Base-by-base conservation (phyloP, 2,888 invertebrate species). In the Geophilus truncorum region DNA sequence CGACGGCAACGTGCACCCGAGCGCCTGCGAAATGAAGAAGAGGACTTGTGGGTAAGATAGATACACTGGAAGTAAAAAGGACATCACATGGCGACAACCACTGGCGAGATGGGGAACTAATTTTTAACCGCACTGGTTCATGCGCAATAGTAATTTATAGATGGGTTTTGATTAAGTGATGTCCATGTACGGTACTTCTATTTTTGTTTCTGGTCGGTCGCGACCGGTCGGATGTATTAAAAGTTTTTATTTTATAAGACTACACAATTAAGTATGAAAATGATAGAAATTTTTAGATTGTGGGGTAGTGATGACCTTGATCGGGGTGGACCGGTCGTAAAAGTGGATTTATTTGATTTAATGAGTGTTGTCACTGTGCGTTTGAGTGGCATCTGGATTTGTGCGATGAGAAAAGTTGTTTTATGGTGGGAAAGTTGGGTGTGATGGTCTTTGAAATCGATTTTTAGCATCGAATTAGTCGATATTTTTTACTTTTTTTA, bases 21-120 rank as follows among this genome's bases (percentile, higher is more conserved):
- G 92, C 84, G 95, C 95, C 0, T 97, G 97, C 85, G 94, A 94
- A 86, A 95, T 97, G 96, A 94, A 95, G 85, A 89, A 94, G 82
- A 90, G 93, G 40, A 96, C 96, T 77, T 97, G 97, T 88, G 94
- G 94, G 90, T 93, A 88, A 88, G 90, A 32, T n/a, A 6, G 75
- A 75, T 15, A n/a, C n/a, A n/a, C n/a, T n/a, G n/a, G n/a, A n/a
- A n/a, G n/a, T n/a, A n/a, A n/a, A n/a, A n/a, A n/a, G n/a, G n/a
- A n/a, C n/a, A n/a, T n/a, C n/a, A n/a, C n/a, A n/a, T n/a, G n/a
- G n/a, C n/a, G n/a, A n/a, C n/a, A n/a, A n/a, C n/a, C n/a, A n/a
- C 28, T 45, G 5, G 45, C 4, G 3, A 45, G 45, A 18, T 45
- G 12, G 12, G 45, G n/a, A n/a, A 36, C 7, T 9, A 12, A 36